A percentile compares a stretch with the other conserved stretches of the same genome.
These are phyloP conservation scores for Zaprionus nigranus DNA, from an alignment of 1,140 invertebrate species.

Conservation along the genomic window DNA sequence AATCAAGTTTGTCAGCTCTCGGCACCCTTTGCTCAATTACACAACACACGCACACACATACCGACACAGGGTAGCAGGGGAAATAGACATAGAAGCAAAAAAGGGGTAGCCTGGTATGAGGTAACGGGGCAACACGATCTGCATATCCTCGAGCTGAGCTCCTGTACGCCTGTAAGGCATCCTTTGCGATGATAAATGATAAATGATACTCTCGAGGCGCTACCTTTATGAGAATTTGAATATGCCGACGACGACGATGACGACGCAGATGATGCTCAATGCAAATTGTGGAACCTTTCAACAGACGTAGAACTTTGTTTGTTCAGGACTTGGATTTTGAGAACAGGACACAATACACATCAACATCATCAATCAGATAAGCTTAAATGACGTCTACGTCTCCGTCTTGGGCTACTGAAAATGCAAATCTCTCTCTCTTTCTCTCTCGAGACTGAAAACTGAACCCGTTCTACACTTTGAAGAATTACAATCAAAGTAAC, in stretches of 20 bases:
- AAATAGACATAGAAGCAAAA: background rate
- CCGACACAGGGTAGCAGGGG: background rate
- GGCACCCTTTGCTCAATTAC: constrained; percentile 80
- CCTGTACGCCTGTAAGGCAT: constrained; percentile 19
- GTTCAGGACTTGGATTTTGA: constrained; percentile 55
- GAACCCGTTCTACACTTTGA: constrained; percentile 68
- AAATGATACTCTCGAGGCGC: constrained; percentile 58
- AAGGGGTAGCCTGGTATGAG: background rate
- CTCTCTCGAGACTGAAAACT: constrained; percentile 56
- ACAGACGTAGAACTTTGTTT: constrained; percentile 57
- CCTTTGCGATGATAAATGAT: constrained; percentile 75
- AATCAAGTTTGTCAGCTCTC: constrained; percentile 61
- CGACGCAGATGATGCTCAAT: constrained; percentile 52
- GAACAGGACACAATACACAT: constrained; percentile 55
- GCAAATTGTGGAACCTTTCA: constrained; percentile 74
- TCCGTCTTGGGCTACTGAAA: constrained; percentile 43
- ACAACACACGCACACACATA: constrained; percentile 11
- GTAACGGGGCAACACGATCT: constrained; percentile 12
- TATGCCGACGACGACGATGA: constrained; percentile 59
- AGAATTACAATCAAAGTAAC: constrained; percentile 78
- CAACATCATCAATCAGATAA: constrained; percentile 81
- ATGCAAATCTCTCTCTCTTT: constrained; percentile 56
- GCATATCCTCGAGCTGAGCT: constrained; percentile 53
- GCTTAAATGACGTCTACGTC: constrained; percentile 76
- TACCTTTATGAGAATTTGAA: constrained; percentile 61